Conservation (phyloP, 2,888 invertebrate genomes). For the Drosophila kambysellisi region DNA sequence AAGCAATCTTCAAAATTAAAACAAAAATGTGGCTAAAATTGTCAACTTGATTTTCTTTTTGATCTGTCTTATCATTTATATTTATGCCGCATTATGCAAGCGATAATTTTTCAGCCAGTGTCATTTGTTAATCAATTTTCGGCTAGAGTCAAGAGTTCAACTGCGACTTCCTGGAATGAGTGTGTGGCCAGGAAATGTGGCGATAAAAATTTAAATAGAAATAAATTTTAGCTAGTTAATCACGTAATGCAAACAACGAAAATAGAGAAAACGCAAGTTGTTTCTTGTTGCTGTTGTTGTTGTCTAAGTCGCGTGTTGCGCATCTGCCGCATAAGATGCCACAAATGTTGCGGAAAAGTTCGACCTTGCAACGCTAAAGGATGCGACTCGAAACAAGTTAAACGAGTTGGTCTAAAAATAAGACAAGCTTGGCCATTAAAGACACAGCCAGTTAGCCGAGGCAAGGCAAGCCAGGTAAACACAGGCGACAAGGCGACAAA, state of each 20-base stretch:
- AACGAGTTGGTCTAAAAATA: constrained; percentile 68
- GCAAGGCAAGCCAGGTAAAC: constrained; percentile 14
- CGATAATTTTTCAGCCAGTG: neutral
- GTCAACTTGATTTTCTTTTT: neutral
- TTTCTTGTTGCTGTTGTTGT: constrained; percentile 6
- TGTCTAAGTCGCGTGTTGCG: constrained; percentile 57
- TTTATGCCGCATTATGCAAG: neutral
- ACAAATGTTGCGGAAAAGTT: constrained; percentile 53
- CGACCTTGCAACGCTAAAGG: constrained; percentile 64
- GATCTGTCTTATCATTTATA: neutral
- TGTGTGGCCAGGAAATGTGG: constrained; percentile 63
- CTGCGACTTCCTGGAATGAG: constrained; percentile 16
- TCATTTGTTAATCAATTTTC: constrained; percentile 3
- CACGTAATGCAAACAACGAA: constrained; percentile 53
- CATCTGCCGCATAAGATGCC: constrained; percentile 55
- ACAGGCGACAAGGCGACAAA: constrained; percentile 27
- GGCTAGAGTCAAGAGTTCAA: constrained; percentile 61
- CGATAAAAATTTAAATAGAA: constrained; percentile 69
- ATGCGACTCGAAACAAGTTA: constrained; percentile 64
- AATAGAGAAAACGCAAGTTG: constrained; percentile 64
- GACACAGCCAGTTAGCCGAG: constrained; percentile 16
- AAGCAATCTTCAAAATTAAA: neutral
- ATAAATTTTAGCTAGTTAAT: constrained; percentile 58
- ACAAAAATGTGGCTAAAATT: neutral
- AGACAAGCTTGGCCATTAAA: constrained; percentile 50